phyloP scores from a whole-genome alignment of 2,113 vertebrate genomes.

The Centropus bengalensis region DNA sequence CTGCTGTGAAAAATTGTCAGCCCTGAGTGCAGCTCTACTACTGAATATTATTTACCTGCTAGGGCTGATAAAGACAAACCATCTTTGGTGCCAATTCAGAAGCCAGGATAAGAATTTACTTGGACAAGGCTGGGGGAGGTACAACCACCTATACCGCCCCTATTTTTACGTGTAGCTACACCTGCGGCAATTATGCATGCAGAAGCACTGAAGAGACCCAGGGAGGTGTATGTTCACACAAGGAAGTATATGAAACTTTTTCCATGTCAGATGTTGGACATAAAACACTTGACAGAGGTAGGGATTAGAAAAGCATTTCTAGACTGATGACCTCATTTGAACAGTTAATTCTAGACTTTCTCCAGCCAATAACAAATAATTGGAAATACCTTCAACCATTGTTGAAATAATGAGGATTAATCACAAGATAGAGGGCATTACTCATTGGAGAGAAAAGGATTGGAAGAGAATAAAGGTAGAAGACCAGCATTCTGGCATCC shows the following conservation, averaged over 20 bases:
- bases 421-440: not conserved
- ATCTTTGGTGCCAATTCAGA: not conserved
- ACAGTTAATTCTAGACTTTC: slow-evolving; percentile 26
- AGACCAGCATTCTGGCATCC: not conserved
- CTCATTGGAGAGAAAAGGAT: not conserved
- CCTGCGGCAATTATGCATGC: not conserved
- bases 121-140: fast-evolving
- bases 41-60: slow-evolving; percentile 51
- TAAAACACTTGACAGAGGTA: not conserved
- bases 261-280: not conserved
- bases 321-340: slow-evolving; percentile 10
- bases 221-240: not conserved
- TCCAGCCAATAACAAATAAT: not conserved
- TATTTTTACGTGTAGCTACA: not conserved
- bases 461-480: not conserved
- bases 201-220: not conserved
- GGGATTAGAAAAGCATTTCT: not conserved
- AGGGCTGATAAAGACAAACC: slow-evolving; percentile 46
- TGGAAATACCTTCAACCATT: not conserved
- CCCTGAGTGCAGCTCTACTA: slow-evolving; percentile 9
- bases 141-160: not conserved
- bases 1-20: slow-evolving; percentile 56
- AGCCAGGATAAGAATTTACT: not conserved
- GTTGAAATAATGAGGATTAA: not conserved
- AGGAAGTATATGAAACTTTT: not conserved